Conservation (phyloP, 2,888 invertebrate genomes). For the Lasiommata megera region DNA sequence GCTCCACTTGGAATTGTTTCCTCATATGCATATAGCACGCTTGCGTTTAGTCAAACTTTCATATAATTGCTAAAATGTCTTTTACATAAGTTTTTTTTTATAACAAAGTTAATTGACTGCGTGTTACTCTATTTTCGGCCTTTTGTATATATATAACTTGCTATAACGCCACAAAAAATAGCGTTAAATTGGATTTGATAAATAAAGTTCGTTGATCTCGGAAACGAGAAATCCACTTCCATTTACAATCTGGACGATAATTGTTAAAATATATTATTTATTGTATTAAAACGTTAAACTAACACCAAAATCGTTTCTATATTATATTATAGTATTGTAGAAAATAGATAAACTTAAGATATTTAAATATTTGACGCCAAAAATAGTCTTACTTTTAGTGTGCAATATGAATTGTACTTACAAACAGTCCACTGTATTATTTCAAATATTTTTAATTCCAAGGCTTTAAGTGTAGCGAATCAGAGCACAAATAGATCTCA, state of each 20-base stretch:
- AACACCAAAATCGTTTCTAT: too few species aligned
- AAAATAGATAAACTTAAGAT: too few species aligned
- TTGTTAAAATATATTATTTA: background rate
- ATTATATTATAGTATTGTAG: too few species aligned
- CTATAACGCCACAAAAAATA: background rate
- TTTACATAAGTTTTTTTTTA: conserved; percentile 19
- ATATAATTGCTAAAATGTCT: conserved; percentile 8
- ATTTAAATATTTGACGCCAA: too few species aligned
- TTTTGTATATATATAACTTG: background rate
- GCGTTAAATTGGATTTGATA: background rate
- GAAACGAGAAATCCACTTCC: background rate
- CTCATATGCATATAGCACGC: conserved; percentile 36
- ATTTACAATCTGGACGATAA: background rate
- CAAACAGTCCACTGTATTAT: background rate
- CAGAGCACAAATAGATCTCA: conserved; percentile 55
- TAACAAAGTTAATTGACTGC: conserved; percentile 13
- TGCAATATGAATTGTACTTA: too few species aligned
- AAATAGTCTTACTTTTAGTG: too few species aligned
- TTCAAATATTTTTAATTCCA: conserved; percentile 26
- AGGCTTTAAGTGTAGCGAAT: conserved; percentile 55
- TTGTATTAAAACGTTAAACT: background rate
- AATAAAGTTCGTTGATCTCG: conserved; percentile 14
- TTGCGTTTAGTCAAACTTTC: conserved; percentile 21
- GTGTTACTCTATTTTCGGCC: background rate
- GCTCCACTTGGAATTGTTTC: conserved; percentile 45